A percentile compares a stretch with the other conserved stretches of the same genome.
These are phyloP conservation scores for Hydrolagus affinis DNA, from an alignment of 2,113 vertebrate species.

Conservation along the genomic window DNA sequence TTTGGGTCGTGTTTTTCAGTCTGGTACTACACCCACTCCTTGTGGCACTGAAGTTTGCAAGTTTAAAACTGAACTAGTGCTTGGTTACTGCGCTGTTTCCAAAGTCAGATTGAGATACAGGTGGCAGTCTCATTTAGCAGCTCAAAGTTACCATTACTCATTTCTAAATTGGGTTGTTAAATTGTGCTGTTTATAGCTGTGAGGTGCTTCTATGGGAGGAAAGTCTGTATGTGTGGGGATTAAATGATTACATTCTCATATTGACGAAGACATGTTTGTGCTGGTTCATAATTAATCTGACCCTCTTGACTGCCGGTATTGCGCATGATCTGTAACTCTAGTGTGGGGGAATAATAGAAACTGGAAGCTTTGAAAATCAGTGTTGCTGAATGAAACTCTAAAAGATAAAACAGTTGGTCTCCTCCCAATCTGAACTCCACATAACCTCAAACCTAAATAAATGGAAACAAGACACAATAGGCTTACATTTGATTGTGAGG, in stretches of 20 bases:
- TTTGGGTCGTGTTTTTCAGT: background rate
- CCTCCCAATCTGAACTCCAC: background rate
- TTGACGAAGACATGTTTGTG: background rate
- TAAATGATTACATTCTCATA: background rate
- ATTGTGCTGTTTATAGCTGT: background rate
- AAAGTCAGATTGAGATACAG: background rate
- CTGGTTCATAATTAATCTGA: background rate
- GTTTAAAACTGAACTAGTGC: background rate
- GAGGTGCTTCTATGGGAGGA: background rate
- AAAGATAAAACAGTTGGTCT: background rate
- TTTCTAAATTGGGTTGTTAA: background rate
- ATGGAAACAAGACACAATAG: background rate
- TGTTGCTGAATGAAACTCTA: background rate
- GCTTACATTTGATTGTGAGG: background rate
- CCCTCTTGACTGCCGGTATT: background rate
- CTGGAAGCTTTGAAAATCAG: background rate
- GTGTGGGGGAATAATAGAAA: background rate
- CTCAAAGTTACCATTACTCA: background rate
- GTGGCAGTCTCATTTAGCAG: background rate
- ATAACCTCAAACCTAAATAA: background rate
- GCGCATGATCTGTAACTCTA: background rate
- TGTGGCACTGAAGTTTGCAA: background rate
- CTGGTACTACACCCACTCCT: background rate
- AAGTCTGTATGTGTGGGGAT: background rate
- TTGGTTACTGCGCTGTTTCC: background rate